These are phyloP conservation scores for Zoanthus solanderi DNA, from an alignment of 92 coral and sea anemone genomes.

Conservation along the genomic window DNA sequence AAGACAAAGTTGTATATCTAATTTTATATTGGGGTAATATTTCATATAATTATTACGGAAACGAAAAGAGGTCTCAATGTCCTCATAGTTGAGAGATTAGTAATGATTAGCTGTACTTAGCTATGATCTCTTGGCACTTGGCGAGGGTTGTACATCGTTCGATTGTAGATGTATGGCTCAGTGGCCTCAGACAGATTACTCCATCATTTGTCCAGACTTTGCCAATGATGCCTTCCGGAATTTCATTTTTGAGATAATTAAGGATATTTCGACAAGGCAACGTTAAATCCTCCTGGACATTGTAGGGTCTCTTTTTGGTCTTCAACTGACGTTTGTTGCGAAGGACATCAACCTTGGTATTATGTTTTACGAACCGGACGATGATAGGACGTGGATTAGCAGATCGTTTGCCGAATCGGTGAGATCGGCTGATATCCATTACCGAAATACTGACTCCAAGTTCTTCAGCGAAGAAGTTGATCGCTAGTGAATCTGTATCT, in stretches of 20 bases:
- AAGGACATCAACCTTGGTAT: too few relatives aligned
- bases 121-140: constrained; percentile 57
- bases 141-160: constrained; percentile 59
- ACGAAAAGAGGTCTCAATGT: constrained; percentile 17
- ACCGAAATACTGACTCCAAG: too few relatives aligned
- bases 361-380: too few relatives aligned
- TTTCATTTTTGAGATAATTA: constrained; percentile 42
- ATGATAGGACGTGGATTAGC: too few relatives aligned
- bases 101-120: constrained; percentile 39
- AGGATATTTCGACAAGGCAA: constrained; percentile 39
- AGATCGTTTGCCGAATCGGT: too few relatives aligned
- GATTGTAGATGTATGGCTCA: constrained; percentile 41
- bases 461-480: neutral
- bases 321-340: constrained; percentile 25
- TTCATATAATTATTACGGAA: constrained; percentile 15
- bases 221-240: constrained; percentile 43
- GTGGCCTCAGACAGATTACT: constrained; percentile 42
- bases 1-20: neutral
- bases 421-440: too few relatives aligned
- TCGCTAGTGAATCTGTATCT: neutral
- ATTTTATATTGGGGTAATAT: neutral
- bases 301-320: constrained; percentile 25
- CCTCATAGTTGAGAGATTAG: constrained; percentile 28
- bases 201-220: constrained; percentile 11
- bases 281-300: constrained; percentile 59